Evolutionary conservation across 2,888 invertebrate genomes (phyloP).

Genomic region (Bugula neritina): DNA sequence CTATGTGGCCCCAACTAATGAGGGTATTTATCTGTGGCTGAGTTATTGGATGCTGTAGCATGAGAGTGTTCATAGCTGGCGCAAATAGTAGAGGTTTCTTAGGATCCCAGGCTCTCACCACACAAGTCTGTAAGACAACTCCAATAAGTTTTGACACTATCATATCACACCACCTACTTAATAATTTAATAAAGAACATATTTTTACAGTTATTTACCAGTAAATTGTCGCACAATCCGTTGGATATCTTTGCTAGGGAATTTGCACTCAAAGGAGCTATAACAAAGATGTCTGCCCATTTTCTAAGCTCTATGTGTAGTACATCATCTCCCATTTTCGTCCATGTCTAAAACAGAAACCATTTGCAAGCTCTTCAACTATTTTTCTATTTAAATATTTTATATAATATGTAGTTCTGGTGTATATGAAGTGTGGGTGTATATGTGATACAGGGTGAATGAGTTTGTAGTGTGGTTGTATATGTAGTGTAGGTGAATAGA

Average conservation of each 20-base stretch:
- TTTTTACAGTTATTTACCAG: conserved; percentile 65
- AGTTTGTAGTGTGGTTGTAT: too few relatives aligned
- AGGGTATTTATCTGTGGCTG: conserved; percentile 66
- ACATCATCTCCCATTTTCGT: conserved; percentile 83
- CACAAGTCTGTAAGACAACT: conserved; percentile 62
- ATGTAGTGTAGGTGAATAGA: too few relatives aligned
- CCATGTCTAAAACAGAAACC: conserved; percentile 60
- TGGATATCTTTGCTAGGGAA: conserved; percentile 84
- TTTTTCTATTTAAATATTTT: too few relatives aligned
- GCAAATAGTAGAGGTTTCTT: conserved; percentile 76
- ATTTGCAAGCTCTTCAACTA: too few relatives aligned
- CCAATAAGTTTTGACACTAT: background rate
- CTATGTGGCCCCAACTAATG: conserved; percentile 69
- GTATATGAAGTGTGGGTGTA: too few relatives aligned
- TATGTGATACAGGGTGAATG: too few relatives aligned
- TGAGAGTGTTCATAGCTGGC: conserved; percentile 96
- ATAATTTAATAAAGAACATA: too few relatives aligned
- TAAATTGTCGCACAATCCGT: conserved; percentile 84
- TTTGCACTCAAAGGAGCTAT: conserved; percentile 96
- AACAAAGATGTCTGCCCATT: conserved; percentile 88
- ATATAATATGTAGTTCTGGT: too few relatives aligned
- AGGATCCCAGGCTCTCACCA: conserved; percentile 84
- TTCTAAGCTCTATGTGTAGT: conserved; percentile 83
- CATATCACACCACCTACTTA: too few relatives aligned
- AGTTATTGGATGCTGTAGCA: conserved; percentile 93